Evolutionary conservation across 2,888 invertebrate genomes (phyloP).

Genomic region (Brachylomia viminalis): DNA sequence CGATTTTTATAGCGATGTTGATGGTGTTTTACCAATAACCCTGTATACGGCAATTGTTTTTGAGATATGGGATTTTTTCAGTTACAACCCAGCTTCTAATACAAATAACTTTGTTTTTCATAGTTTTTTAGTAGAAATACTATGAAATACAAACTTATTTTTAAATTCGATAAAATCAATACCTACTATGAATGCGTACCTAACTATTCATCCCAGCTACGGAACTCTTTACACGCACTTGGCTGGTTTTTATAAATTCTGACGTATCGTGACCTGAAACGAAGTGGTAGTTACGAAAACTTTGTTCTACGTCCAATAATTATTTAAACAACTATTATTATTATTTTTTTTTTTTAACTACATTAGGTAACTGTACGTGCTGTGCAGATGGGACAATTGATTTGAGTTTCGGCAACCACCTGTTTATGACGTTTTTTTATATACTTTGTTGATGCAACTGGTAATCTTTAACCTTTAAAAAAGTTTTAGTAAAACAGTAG

Average conservation of each 20-base stretch:
- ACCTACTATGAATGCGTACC: too few relatives aligned
- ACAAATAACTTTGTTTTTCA: neutral
- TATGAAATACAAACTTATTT: neutral
- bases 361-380: neutral
- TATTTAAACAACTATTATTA: neutral
- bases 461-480: neutral
- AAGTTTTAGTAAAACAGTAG: too few relatives aligned
- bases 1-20: too few relatives aligned
- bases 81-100: neutral
- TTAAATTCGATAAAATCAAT: neutral
- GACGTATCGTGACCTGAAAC: neutral
- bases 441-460: neutral
- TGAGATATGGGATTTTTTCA: neutral
- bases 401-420: too few relatives aligned
- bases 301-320: neutral
- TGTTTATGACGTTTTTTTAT: neutral
- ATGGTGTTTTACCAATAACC: too few relatives aligned
- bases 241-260: slow-evolving; percentile 15
- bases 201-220: neutral
- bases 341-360: neutral
- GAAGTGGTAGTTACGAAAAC: slow-evolving; percentile 1
- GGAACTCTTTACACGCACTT: neutral
- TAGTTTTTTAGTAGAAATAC: neutral
- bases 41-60: too few relatives aligned
- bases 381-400: neutral